These are phyloP conservation scores for Teleopsis dalmanni DNA, from an alignment of 1,140 invertebrate species.

Conservation along the genomic window DNA sequence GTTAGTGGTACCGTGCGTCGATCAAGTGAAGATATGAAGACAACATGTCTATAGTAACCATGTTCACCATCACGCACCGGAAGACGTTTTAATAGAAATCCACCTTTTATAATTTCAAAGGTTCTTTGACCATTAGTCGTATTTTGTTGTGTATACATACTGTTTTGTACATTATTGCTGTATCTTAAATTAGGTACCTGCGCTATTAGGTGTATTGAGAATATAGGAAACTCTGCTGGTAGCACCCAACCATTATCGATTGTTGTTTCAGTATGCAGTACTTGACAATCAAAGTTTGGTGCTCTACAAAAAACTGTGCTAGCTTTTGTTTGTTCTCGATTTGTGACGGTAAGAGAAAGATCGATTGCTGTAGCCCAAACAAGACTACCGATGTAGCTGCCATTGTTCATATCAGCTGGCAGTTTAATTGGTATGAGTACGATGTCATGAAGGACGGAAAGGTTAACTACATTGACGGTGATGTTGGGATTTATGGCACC, in stretches of 20 bases:
- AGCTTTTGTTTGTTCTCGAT: conserved; percentile 40
- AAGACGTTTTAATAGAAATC: conserved; percentile 49
- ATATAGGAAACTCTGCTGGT: conserved; percentile 36
- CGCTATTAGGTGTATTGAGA: conserved; percentile 24
- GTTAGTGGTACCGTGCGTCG: conserved; percentile 50
- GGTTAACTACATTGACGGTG: conserved; percentile 61
- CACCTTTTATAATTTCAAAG: conserved; percentile 37
- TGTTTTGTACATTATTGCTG: conserved; percentile 8
- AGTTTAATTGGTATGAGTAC: conserved; percentile 51
- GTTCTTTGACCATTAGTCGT: conserved; percentile 31
- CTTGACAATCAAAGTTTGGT: conserved; percentile 36
- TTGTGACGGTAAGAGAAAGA: conserved; percentile 40
- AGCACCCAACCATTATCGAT: conserved; percentile 41
- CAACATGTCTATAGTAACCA: conserved; percentile 47
- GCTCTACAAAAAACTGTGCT: conserved; percentile 37
- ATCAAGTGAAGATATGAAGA: conserved; percentile 45
- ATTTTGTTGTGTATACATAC: conserved; percentile 19
- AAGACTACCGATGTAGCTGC: conserved; percentile 37
- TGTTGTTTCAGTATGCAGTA: conserved; percentile 38
- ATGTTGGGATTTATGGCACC: conserved; percentile 65
- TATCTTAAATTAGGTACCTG: conserved; percentile 15
- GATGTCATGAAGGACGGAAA: conserved; percentile 57
- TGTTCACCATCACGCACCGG: conserved; percentile 53
- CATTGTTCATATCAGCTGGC: conserved; percentile 45
- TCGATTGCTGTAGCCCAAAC: conserved; percentile 40